A percentile compares a stretch with the other conserved stretches of the same genome.
Evolutionary conservation across 2,113 vertebrate species (phyloP).

Genomic region (Pygoscelis antarcticus): DNA sequence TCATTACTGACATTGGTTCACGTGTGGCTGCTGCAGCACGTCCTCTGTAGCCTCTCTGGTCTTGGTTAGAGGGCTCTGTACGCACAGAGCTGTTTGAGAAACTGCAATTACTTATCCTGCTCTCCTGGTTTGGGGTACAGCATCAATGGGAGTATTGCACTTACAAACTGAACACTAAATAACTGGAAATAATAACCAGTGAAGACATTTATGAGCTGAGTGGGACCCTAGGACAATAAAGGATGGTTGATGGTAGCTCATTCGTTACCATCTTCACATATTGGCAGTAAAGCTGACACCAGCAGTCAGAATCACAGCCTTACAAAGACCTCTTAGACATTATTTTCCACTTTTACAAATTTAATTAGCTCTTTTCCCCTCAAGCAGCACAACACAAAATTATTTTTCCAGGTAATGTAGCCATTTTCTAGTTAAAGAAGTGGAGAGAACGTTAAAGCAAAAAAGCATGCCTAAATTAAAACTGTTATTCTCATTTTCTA

Average conservation of each 20-base stretch:
- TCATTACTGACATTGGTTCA: accelerated
- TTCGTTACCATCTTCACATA: not conserved
- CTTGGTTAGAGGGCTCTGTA: not conserved
- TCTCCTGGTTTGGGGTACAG: not conserved
- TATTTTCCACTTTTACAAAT: slow-evolving; percentile 21
- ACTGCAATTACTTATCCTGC: not conserved
- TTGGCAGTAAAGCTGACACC: not conserved
- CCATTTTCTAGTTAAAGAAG: not conserved
- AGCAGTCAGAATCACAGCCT: not conserved
- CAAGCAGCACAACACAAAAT: not conserved
- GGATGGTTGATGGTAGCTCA: not conserved
- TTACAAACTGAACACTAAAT: not conserved
- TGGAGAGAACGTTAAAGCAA: not conserved
- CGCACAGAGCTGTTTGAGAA: not conserved
- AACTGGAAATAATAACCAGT: not conserved
- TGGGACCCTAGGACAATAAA: not conserved
- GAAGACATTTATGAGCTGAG: not conserved
- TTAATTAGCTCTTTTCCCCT: not conserved
- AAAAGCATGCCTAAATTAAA: not conserved
- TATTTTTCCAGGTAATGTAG: not conserved
- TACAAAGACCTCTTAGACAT: not conserved
- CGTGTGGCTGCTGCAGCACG: accelerated
- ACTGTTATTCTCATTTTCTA: not conserved
- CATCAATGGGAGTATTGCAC: not conserved
- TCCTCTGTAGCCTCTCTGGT: not conserved